Conservation (phyloP, 2,888 invertebrate genomes). For the Cordilura impudica region DNA sequence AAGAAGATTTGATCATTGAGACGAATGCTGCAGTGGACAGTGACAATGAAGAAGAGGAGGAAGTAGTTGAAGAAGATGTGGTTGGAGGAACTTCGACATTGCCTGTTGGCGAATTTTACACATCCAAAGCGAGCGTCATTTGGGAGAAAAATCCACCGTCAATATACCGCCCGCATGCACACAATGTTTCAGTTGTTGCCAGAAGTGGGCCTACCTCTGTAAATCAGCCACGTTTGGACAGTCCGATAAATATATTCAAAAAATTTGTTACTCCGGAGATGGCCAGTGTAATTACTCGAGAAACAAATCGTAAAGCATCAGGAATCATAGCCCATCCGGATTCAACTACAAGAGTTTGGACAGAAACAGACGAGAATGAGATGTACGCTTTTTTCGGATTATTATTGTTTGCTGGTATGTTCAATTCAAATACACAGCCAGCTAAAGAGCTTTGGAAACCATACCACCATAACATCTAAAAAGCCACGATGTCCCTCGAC, state of each 20-base stretch:
- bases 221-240: too few species aligned
- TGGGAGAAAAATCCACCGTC: too few species aligned
- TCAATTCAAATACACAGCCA: too few species aligned
- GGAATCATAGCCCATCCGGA: neutral
- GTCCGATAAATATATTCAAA: too few species aligned
- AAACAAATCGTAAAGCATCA: too few species aligned
- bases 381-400: too few species aligned
- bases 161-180: neutral
- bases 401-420: too few species aligned
- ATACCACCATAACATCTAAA: too few species aligned
- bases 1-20: neutral
- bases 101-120: constrained; percentile 1
- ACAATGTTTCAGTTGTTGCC: neutral
- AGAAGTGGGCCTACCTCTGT: too few species aligned
- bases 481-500: too few species aligned
- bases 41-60: neutral
- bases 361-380: too few species aligned
- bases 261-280: neutral
- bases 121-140: neutral
- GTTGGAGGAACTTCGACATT: neutral
- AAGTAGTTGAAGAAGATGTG: neutral
- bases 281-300: neutral
- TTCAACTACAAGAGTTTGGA: neutral
- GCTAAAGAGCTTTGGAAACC: too few species aligned
- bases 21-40: neutral